Percentiles rank a stretch among this genome's conserved stretches.
Evolutionary conservation across 2,888 invertebrate species (phyloP).

Genomic region (Diarsia brunnea): DNA sequence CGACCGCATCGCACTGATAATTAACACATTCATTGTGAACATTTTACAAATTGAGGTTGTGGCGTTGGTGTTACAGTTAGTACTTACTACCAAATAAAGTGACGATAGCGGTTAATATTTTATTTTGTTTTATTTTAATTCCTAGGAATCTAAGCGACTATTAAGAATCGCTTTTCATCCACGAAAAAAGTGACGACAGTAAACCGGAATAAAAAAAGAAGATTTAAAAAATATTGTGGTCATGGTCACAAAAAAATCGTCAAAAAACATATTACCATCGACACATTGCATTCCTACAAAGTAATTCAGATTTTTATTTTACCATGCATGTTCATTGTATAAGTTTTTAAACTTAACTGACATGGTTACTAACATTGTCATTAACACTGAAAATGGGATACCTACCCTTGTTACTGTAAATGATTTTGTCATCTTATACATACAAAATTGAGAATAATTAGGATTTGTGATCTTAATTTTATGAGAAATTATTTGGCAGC

Average conservation of each 20-base stretch:
- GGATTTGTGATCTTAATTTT: no score
- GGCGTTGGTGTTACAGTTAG: neutral
- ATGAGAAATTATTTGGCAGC: no score
- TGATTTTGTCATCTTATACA: no score
- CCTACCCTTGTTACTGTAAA: no score
- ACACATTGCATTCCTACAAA: neutral
- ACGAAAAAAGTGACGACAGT: neutral
- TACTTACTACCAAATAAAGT: neutral
- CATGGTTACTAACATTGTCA: no score
- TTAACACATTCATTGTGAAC: neutral
- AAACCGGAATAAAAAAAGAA: neutral
- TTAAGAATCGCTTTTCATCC: neutral
- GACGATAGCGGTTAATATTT: neutral
- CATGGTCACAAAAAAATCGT: neutral
- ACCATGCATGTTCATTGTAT: no score
- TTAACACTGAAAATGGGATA: no score
- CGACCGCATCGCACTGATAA: neutral
- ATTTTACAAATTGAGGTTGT: no score
- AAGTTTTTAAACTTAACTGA: no score
- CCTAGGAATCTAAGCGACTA: neutral
- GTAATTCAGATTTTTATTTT: neutral
- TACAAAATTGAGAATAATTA: no score
- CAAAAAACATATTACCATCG: neutral
- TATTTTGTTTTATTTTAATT: neutral
- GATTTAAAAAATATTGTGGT: neutral